phyloP scores from a whole-genome alignment of 2,797 vertebrate genomes.

The Trachurus trachurus region DNA sequence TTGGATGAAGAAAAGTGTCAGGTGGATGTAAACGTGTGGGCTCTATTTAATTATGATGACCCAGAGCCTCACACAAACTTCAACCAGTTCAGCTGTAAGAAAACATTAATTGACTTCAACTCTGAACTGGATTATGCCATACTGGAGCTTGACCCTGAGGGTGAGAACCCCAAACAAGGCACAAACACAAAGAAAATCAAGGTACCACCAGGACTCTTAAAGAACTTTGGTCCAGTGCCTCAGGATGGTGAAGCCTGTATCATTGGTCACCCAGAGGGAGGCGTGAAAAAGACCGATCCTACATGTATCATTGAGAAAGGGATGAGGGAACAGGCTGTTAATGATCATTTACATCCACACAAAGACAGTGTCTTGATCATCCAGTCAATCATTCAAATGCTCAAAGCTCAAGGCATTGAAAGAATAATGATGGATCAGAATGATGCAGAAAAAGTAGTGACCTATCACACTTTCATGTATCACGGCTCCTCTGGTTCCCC shows the following conservation, averaged over 20 bases:
- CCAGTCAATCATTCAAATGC: fast-evolving
- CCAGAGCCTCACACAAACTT: fast-evolving
- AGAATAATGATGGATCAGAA: not conserved
- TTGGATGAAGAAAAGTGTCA: fast-evolving
- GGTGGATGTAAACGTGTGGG: fast-evolving
- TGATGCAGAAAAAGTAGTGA: fast-evolving
- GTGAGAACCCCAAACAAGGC: fast-evolving
- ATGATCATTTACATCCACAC: fast-evolving
- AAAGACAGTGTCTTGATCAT: fast-evolving
- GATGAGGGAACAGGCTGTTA: fast-evolving
- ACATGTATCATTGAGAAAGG: conserved; percentile 38
- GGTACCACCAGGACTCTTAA: conserved; percentile 51
- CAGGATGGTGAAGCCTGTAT: conserved; percentile 3
- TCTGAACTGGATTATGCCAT: conserved; percentile 14
- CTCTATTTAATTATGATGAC: not conserved
- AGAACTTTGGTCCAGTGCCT: conserved; percentile 17
- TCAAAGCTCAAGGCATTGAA: not conserved
- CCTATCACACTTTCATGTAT: conserved; percentile 48
- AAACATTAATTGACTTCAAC: not conserved
- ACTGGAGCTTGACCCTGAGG: not conserved
- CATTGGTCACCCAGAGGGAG: conserved; percentile 44
- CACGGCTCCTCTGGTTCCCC: conserved; percentile 57
- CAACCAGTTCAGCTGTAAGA: fast-evolving
- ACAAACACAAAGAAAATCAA: fast-evolving
- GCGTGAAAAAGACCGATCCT: conserved; percentile 40